phyloP scores from a whole-genome alignment of 2,888 invertebrate genomes.

The Eucriotettix oculatus region DNA sequence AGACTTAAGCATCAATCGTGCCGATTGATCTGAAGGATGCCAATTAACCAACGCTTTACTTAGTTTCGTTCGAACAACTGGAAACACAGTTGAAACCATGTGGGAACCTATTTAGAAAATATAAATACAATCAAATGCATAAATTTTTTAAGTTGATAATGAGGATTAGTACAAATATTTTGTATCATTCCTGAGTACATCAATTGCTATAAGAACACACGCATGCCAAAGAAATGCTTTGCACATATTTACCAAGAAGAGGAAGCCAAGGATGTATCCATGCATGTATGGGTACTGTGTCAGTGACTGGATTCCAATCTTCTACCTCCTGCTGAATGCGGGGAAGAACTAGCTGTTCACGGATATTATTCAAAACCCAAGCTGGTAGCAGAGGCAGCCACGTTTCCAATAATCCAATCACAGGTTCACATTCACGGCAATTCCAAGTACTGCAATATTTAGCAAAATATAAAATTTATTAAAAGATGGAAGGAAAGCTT shows the following conservation, averaged over 20 bases:
- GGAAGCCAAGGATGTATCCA: conserved; percentile 98
- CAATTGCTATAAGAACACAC: no score
- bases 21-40: conserved; percentile 91
- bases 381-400: conserved; percentile 69
- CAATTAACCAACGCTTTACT: conserved; percentile 78
- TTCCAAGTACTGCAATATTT: conserved; percentile 49
- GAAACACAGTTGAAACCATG: conserved; percentile 52
- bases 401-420: conserved; percentile 60
- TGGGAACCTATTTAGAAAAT: conserved; percentile 19
- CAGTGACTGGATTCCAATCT: conserved; percentile 89
- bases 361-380: conserved; percentile 69
- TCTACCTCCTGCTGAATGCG: conserved; percentile 51
- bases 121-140: neutral
- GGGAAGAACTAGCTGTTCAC: conserved; percentile 70
- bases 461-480: conserved; percentile 13
- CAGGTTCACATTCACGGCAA: conserved; percentile 57
- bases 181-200: no score
- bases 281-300: conserved; percentile 85
- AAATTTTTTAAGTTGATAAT: no score
- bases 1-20: conserved; percentile 76
- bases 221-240: neutral
- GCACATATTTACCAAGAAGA: conserved; percentile 41
- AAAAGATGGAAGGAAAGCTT: neutral
- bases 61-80: conserved; percentile 80
- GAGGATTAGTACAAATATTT: no score